Conservation (phyloP, 2,113 vertebrate species). For the Poeciliopsis prolifica region DNA sequence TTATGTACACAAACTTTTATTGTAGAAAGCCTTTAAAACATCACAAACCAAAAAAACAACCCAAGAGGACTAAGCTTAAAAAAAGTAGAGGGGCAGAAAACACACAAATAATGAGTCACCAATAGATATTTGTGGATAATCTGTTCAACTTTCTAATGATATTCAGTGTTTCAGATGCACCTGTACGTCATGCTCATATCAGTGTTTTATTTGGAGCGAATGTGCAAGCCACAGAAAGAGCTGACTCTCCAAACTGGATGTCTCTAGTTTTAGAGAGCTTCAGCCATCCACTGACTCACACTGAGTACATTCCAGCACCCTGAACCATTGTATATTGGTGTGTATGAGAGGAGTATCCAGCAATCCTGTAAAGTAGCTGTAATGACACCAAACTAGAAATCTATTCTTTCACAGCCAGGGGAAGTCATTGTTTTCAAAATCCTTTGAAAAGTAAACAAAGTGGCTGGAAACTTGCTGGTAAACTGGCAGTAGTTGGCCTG, state of each 20-base stretch:
- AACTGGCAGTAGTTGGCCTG: constrained; percentile 38
- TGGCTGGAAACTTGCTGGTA: constrained; percentile 48
- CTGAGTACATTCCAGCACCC: constrained; percentile 13
- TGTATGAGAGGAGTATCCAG: constrained; percentile 43
- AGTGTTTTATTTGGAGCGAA: constrained; percentile 5
- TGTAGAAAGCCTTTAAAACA: neutral
- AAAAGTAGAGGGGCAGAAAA: neutral
- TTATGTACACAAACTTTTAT: neutral
- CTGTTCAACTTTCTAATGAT: neutral
- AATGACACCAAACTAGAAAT: constrained; percentile 43
- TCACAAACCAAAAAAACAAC: neutral
- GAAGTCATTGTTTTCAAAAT: constrained; percentile 56
- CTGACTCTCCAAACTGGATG: constrained; percentile 12
- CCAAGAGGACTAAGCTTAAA: too few relatives aligned
- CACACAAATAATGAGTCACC: too few relatives aligned
- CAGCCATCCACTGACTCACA: constrained; percentile 20
- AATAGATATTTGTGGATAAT: too few relatives aligned
- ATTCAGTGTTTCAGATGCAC: neutral
- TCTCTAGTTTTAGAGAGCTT: constrained; percentile 44
- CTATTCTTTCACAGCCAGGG: constrained; percentile 45
- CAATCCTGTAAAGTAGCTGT: constrained; percentile 42
- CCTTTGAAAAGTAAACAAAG: constrained; percentile 59
- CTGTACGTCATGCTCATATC: neutral
- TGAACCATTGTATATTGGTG: constrained; percentile 15
- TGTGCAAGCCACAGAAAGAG: constrained; percentile 20